A percentile compares a stretch with the other conserved stretches of the same genome.
Evolutionary conservation across 2,113 vertebrate genomes (phyloP).

Genomic region (Hystrix cristata): DNA sequence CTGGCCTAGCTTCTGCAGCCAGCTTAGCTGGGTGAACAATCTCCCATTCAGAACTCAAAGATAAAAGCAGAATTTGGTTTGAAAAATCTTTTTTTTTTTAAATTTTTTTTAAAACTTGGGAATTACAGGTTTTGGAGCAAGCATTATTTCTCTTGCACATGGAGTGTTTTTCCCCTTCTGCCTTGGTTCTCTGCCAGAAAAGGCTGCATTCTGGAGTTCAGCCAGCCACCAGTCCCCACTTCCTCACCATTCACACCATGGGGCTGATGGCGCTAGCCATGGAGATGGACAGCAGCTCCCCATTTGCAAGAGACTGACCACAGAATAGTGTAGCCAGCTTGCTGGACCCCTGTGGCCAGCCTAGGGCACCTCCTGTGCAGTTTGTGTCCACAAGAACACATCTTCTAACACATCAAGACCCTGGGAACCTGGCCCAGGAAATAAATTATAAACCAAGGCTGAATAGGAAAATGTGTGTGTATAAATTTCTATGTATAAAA

Average conservation of each 20-base stretch:
- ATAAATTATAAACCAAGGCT: slow-evolving; percentile 46
- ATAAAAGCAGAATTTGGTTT: slow-evolving; percentile 88
- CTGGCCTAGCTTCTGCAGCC: slow-evolving; percentile 88
- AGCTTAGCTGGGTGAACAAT: slow-evolving; percentile 88
- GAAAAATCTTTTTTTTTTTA: slow-evolving; percentile 80
- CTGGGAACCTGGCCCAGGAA: background rate
- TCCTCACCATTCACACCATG: slow-evolving; percentile 78
- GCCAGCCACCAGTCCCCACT: slow-evolving; percentile 80
- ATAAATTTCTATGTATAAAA: background rate
- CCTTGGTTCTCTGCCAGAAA: slow-evolving; percentile 85
- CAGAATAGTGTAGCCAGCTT: slow-evolving; percentile 83
- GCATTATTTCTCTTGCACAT: slow-evolving; percentile 87
- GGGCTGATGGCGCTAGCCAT: slow-evolving; percentile 84
- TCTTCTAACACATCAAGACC: slow-evolving; percentile 8
- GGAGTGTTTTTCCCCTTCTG: slow-evolving; percentile 83
- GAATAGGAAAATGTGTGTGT: slow-evolving; percentile 13
- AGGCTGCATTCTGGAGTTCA: slow-evolving; percentile 85
- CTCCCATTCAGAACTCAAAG: slow-evolving; percentile 87
- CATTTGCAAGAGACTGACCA: slow-evolving; percentile 85
- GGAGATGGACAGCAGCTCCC: slow-evolving; percentile 86
- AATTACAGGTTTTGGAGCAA: slow-evolving; percentile 88
- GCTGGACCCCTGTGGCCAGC: slow-evolving; percentile 80
- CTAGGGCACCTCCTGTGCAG: slow-evolving; percentile 75
- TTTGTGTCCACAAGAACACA: slow-evolving; percentile 7
- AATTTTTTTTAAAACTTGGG: slow-evolving; percentile 86